Conservation (phyloP, 2,888 invertebrate species). For the Ceraclea dissimilis region DNA sequence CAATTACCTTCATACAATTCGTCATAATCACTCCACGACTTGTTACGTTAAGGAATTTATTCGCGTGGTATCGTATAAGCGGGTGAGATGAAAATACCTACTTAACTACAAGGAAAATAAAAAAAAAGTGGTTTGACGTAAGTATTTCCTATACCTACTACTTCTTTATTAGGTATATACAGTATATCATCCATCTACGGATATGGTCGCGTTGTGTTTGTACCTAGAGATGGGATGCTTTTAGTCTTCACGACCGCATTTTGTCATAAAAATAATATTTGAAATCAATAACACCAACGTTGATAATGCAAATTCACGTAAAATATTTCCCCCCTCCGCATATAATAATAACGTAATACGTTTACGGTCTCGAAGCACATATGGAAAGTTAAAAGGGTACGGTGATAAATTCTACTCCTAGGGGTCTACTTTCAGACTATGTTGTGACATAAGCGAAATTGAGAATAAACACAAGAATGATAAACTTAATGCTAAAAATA, state of each 20-base stretch:
- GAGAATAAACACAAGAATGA: neutral
- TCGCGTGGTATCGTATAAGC: too few relatives aligned
- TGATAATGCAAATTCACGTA: neutral
- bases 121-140: too few relatives aligned
- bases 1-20: too few relatives aligned
- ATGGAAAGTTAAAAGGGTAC: constrained; percentile 2
- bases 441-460: neutral
- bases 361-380: neutral
- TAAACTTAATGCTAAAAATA: too few relatives aligned
- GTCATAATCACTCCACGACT: too few relatives aligned
- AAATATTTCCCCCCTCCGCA: neutral
- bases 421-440: neutral
- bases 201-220: too few relatives aligned
- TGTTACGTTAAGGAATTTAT: too few relatives aligned
- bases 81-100: too few relatives aligned
- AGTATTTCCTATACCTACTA: too few relatives aligned
- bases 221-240: neutral
- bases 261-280: neutral
- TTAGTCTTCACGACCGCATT: neutral
- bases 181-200: too few relatives aligned
- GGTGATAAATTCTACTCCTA: neutral
- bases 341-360: neutral
- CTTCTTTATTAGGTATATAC: too few relatives aligned
- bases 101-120: too few relatives aligned
- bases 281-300: neutral